Conservation (phyloP, 2,113 vertebrate genomes). For the Heliornis fulica region DNA sequence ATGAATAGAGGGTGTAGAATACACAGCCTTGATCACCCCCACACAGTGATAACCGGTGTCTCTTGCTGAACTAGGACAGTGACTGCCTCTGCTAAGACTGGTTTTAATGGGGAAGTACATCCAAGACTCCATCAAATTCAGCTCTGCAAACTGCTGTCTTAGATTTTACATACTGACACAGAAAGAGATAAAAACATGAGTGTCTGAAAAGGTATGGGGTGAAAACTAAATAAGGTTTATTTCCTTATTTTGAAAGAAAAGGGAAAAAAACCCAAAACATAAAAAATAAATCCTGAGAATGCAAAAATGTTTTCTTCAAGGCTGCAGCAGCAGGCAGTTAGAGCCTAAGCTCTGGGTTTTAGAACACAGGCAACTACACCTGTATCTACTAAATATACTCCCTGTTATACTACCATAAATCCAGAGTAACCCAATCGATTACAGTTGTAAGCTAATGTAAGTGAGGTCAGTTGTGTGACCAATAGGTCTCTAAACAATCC, state of each 20-base stretch:
- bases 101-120: neutral
- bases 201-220: neutral
- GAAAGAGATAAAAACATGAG: neutral
- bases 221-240: neutral
- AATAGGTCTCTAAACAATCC: neutral
- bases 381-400: neutral
- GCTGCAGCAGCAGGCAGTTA: neutral
- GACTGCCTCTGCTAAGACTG: neutral
- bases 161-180: neutral
- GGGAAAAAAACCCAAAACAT: neutral
- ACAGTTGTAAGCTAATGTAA: neutral
- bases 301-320: neutral
- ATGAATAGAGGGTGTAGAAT: too few relatives aligned
- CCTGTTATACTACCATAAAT: neutral
- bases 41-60: too few relatives aligned
- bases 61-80: too few relatives aligned
- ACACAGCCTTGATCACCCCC: too few relatives aligned
- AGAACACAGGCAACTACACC: neutral
- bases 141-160: rapidly evolving
- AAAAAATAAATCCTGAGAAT: neutral
- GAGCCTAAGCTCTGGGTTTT: neutral
- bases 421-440: neutral
- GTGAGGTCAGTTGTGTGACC: neutral
- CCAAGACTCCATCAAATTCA: neutral
- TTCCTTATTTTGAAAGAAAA: neutral